Evolutionary conservation across 1,140 invertebrate species (phyloP).

Genomic region (Cepaea nemoralis): DNA sequence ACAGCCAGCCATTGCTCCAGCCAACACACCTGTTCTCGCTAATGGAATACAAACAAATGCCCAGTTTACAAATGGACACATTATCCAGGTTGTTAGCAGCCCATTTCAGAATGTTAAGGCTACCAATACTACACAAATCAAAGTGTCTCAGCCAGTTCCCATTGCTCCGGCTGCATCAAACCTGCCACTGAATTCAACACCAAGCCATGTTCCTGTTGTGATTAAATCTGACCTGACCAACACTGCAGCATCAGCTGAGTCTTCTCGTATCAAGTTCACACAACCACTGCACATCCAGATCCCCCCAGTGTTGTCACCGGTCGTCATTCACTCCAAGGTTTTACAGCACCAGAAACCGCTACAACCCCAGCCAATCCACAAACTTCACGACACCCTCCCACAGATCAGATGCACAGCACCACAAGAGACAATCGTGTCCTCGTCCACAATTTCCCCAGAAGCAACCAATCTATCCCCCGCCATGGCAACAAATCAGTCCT

Average conservation of each 20-base stretch:
- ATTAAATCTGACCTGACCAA: neutral
- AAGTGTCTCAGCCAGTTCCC: neutral
- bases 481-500: neutral
- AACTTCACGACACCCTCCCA: neutral
- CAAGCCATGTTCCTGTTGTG: neutral
- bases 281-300: slow-evolving; percentile 38
- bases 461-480: neutral
- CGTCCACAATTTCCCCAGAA: neutral
- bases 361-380: neutral
- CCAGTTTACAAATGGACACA: slow-evolving; percentile 28
- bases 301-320: slow-evolving; percentile 30
- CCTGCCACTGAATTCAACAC: neutral
- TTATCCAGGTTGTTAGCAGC: slow-evolving; percentile 32
- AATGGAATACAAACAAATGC: neutral
- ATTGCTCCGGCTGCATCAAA: neutral
- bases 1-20: neutral
- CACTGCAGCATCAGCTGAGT: neutral
- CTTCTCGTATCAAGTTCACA: neutral
- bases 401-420: neutral
- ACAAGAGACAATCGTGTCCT: neutral
- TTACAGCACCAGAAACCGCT: neutral
- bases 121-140: neutral
- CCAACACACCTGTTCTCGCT: neutral
- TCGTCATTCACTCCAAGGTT: neutral
- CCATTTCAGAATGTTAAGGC: neutral